Conservation (phyloP, 2,888 invertebrate genomes). For the Melieria omissa region DNA sequence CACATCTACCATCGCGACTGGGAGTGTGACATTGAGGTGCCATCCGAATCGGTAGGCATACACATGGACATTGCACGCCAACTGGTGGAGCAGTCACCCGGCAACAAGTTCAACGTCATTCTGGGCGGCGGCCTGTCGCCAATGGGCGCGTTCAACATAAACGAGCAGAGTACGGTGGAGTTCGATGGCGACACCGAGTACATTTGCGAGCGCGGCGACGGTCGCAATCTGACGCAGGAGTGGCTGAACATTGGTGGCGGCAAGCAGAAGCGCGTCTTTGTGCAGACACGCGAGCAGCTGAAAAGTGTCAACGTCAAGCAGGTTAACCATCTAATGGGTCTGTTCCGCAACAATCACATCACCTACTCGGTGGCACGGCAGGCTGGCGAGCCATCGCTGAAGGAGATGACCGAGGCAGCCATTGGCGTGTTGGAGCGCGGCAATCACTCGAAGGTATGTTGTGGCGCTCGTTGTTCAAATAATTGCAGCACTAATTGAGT, state of each 20-base stretch:
- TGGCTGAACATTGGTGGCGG: conserved; percentile 68
- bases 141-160: conserved; percentile 62
- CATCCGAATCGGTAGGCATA: conserved; percentile 63
- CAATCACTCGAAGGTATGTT: conserved; percentile 47
- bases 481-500: neutral
- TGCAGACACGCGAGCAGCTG: conserved; percentile 65
- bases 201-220: conserved; percentile 69
- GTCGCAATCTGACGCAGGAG: conserved; percentile 69
- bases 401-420: conserved; percentile 72
- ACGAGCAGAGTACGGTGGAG: conserved; percentile 46
- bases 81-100: conserved; percentile 72
- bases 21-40: conserved; percentile 70
- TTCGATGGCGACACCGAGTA: conserved; percentile 59
- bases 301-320: conserved; percentile 63
- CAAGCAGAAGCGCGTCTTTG: conserved; percentile 56
- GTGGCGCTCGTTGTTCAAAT: neutral
- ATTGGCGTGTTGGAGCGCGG: conserved; percentile 67
- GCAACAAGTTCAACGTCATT: conserved; percentile 72
- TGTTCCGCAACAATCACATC: conserved; percentile 72
- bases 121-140: conserved; percentile 73
- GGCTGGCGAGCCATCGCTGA: conserved; percentile 69
- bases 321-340: conserved; percentile 68
- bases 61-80: conserved; percentile 72
- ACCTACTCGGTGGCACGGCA: conserved; percentile 70
- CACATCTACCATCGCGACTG: conserved; percentile 70